phyloP scores from a whole-genome alignment of 1,140 invertebrate genomes.

The Sitobion miscanthi region DNA sequence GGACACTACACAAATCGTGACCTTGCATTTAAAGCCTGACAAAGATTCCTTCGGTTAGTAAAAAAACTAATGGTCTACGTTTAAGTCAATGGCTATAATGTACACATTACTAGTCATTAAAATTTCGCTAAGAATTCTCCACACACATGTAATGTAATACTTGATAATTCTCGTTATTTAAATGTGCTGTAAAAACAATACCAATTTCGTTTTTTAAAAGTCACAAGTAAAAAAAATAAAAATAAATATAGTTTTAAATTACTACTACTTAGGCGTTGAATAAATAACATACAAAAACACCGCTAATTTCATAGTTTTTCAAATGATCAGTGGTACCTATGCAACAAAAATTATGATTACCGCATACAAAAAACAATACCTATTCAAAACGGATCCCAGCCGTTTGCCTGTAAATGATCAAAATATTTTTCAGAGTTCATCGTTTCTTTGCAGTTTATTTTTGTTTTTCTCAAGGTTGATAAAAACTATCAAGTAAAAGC shows the following conservation, averaged over 20 bases:
- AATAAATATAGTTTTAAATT: background rate
- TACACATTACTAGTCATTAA: background rate
- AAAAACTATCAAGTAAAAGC: background rate
- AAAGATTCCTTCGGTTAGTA: background rate
- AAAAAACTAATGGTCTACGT: background rate
- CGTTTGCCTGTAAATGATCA: background rate
- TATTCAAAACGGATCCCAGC: background rate
- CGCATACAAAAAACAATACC: background rate
- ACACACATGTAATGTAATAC: background rate
- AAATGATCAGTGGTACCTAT: background rate
- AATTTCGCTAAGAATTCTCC: background rate
- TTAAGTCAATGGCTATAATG: background rate
- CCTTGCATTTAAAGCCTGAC: conserved; percentile 24
- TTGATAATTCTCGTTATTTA: conserved; percentile 14
- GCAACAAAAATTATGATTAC: background rate
- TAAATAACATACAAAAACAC: background rate
- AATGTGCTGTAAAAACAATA: background rate
- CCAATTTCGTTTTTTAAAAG: background rate
- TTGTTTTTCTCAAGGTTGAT: background rate
- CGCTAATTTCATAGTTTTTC: background rate
- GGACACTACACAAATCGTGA: conserved; percentile 27
- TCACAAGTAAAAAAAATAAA: background rate
- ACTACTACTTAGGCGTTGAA: background rate
- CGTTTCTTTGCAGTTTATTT: background rate
- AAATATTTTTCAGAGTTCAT: background rate